Evolutionary conservation across 2,797 vertebrate species (phyloP).

Genomic region (Natrix natrix): DNA sequence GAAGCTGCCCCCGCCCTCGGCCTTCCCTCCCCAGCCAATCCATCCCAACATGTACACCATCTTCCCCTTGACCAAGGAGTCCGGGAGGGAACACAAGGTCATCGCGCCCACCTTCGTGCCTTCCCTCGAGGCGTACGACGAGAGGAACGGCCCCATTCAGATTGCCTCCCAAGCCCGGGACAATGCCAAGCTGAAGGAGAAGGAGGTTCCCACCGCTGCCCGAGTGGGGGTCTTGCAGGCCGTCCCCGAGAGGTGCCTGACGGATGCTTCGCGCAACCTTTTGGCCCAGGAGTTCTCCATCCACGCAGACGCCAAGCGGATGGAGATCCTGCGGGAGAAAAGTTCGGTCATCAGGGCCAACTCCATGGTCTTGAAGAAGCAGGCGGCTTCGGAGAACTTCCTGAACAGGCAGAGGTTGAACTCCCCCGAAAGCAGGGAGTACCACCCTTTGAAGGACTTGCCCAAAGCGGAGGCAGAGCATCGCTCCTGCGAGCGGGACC

Average conservation of each 20-base stretch:
- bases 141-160: constrained; percentile 89
- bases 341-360: constrained; percentile 89
- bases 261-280: constrained; percentile 71
- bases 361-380: constrained; percentile 78
- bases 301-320: constrained; percentile 75
- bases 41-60: constrained; percentile 78
- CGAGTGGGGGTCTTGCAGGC: constrained; percentile 66
- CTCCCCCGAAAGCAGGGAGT: constrained; percentile 80
- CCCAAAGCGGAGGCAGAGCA: constrained; percentile 76
- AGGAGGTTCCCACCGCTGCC: constrained; percentile 47
- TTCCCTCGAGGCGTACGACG: constrained; percentile 93
- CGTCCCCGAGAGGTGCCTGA: constrained; percentile 70
- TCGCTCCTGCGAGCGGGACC: constrained; percentile 73
- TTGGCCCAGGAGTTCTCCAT: constrained; percentile 75
- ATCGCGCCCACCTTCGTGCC: constrained; percentile 96
- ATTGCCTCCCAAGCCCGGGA: constrained; percentile 92
- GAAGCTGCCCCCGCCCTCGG: constrained; percentile 65
- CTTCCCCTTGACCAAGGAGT: constrained; percentile 79
- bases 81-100: constrained; percentile 88
- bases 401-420: constrained; percentile 75
- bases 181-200: constrained; percentile 75
- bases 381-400: constrained; percentile 69
- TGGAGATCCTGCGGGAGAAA: constrained; percentile 82
- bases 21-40: constrained; percentile 75
- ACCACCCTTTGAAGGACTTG: constrained; percentile 79